These are phyloP conservation scores for Baronia brevicornis DNA, from an alignment of 2,888 invertebrate species.

Conservation along the genomic window DNA sequence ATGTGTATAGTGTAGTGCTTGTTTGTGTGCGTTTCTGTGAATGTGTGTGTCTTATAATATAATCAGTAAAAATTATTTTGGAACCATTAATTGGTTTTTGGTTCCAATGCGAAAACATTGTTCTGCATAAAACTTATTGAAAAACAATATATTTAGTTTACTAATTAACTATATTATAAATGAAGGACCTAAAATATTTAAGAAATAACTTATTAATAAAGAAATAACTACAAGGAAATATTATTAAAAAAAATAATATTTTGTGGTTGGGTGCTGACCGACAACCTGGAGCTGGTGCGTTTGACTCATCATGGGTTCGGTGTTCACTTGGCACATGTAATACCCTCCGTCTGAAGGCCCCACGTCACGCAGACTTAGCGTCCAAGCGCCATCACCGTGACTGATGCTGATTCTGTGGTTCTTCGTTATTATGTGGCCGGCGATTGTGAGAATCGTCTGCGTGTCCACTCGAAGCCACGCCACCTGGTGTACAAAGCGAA, in stretches of 20 bases:
- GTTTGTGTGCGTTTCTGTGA: too few relatives aligned
- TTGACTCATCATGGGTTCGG: slow-evolving; percentile 69
- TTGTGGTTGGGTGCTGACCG: slow-evolving; percentile 36
- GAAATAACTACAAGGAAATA: slow-evolving; percentile 6
- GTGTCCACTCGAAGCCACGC: slow-evolving; percentile 94
- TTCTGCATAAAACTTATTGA: too few relatives aligned
- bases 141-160: too few relatives aligned
- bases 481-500: too few relatives aligned
- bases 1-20: too few relatives aligned
- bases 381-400: slow-evolving; percentile 88
- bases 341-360: slow-evolving; percentile 86
- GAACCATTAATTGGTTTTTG: too few relatives aligned
- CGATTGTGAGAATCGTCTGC: slow-evolving; percentile 91
- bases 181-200: too few relatives aligned
- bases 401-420: slow-evolving; percentile 89
- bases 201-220: too few relatives aligned
- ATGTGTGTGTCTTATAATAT: too few relatives aligned
- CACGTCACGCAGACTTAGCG: slow-evolving; percentile 86
- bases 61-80: too few relatives aligned
- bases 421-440: slow-evolving; percentile 92
- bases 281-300: slow-evolving; percentile 62
- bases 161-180: too few relatives aligned
- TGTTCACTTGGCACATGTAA: slow-evolving; percentile 82
- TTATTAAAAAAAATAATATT: slow-evolving; percentile 4
- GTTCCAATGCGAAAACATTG: too few relatives aligned